phyloP scores from a whole-genome alignment of 1,140 invertebrate genomes.

The Drosophila rufa region DNA sequence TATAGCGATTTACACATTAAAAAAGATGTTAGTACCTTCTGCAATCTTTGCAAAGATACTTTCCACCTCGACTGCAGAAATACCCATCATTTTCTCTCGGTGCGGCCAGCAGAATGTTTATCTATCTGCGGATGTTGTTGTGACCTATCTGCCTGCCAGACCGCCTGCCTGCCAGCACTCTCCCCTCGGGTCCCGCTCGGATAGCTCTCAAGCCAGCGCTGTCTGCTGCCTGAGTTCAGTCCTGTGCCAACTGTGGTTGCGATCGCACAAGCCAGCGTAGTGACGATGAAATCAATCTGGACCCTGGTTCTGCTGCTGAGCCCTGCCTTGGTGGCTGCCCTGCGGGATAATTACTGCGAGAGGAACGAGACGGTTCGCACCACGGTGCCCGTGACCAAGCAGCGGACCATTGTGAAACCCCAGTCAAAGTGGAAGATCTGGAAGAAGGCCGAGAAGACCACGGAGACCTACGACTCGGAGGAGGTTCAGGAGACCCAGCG shows the following conservation, averaged over 20 bases:
- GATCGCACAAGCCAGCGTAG: conserved; percentile 24
- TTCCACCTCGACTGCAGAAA: not conserved
- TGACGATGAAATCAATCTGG: conserved; percentile 37
- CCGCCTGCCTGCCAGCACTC: not conserved
- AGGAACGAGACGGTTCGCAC: conserved; percentile 53
- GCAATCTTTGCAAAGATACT: not conserved
- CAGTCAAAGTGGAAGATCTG: conserved; percentile 61
- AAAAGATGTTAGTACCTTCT: too few species aligned
- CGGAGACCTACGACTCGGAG: conserved; percentile 43
- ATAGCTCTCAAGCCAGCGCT: conserved; percentile 18
- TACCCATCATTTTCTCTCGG: not conserved
- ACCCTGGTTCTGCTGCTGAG: conserved; percentile 33
- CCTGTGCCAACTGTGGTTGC: conserved; percentile 27
- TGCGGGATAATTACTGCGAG: conserved; percentile 60
- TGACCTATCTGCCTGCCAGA: conserved; percentile 36
- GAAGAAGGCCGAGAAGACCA: conserved; percentile 52
- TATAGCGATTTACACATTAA: too few species aligned
- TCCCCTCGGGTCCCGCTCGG: conserved; percentile 5
- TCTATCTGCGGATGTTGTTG: conserved; percentile 53
- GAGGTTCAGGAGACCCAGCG: conserved; percentile 52
- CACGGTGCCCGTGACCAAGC: conserved; percentile 53
- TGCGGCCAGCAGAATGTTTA: conserved; percentile 17
- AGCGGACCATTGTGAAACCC: conserved; percentile 45
- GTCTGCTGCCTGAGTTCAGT: conserved; percentile 42
- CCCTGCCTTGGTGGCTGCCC: conserved; percentile 11